These are phyloP conservation scores for Hydraecia micacea DNA, from an alignment of 2,888 invertebrate species.

Conservation along the genomic window DNA sequence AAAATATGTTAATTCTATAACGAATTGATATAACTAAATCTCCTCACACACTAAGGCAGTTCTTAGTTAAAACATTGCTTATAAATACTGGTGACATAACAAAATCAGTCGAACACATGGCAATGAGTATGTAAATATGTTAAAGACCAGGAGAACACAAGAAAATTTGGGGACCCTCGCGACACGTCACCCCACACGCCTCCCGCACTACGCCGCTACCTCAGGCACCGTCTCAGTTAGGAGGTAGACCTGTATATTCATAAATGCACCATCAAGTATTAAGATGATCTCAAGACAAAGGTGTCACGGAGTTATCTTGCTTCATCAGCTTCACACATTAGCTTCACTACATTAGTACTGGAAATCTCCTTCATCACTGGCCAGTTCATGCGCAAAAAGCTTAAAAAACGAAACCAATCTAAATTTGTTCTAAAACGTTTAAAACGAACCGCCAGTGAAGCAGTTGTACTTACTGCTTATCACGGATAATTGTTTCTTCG, in stretches of 20 bases:
- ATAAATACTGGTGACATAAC: constrained; percentile 57
- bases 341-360: neutral
- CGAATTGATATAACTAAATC: constrained; percentile 61
- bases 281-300: neutral
- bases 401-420: neutral
- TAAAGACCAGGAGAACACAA: neutral
- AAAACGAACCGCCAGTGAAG: neutral
- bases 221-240: neutral
- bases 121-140: constrained; percentile 29
- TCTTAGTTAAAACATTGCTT: constrained; percentile 59
- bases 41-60: constrained; percentile 52
- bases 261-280: constrained; percentile 13
- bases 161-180: neutral
- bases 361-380: neutral
- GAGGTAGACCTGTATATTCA: neutral
- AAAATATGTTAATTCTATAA: constrained; percentile 66
- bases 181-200: too few species aligned
- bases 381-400: too few species aligned
- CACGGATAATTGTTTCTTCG: neutral
- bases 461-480: neutral
- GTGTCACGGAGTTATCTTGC: neutral
- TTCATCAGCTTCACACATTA: neutral
- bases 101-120: constrained; percentile 58
- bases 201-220: neutral
- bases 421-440: neutral